A percentile compares a stretch with the other conserved stretches of the same genome.
These are phyloP conservation scores for Ectropis crepuscularia DNA, from an alignment of 2,888 invertebrate genomes.

Conservation along the genomic window DNA sequence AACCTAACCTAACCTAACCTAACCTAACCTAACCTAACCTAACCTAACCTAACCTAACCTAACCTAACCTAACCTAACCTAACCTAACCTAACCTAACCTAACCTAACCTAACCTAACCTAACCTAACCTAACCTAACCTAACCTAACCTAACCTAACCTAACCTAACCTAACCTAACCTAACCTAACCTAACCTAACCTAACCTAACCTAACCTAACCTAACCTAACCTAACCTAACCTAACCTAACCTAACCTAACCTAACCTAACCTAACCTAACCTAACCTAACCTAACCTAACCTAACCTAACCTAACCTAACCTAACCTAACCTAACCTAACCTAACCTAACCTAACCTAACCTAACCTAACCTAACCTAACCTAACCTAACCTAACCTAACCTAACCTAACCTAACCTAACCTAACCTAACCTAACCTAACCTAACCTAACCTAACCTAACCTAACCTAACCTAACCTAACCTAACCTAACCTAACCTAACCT, in stretches of 20 bases:
- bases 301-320: constrained; percentile 1
- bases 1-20: background rate
- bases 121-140: background rate
- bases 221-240: constrained; percentile 1
- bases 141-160: background rate
- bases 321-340: constrained; percentile 1
- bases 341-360: constrained; percentile 1
- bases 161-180: background rate
- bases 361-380: constrained; percentile 1
- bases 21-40: background rate
- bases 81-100: background rate
- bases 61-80: background rate
- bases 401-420: constrained; percentile 1
- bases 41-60: background rate
- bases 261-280: constrained; percentile 1
- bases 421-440: constrained; percentile 1
- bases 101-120: background rate
- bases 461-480: constrained; percentile 1
- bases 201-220: constrained; percentile 1
- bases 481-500: constrained; percentile 1
- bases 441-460: constrained; percentile 1
- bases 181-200: background rate
- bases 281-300: constrained; percentile 1
- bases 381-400: constrained; percentile 1
- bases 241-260: constrained; percentile 1